phyloP scores from a whole-genome alignment of 2,888 invertebrate genomes.

The Dusona sp. region DNA sequence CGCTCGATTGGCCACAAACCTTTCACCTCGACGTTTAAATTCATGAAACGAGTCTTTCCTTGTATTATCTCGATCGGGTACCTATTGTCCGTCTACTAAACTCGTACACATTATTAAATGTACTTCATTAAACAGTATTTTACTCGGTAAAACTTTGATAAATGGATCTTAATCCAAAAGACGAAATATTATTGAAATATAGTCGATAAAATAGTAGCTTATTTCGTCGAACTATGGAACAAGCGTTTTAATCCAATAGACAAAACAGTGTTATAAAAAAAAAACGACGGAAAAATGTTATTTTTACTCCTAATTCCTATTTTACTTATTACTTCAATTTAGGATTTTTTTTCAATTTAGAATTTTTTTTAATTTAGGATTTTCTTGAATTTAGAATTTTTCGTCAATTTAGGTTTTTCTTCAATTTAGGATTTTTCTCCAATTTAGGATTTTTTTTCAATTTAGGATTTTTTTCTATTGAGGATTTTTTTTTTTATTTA shows the following conservation, averaged over 20 bases:
- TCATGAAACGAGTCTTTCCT: constrained; percentile 57
- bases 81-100: constrained; percentile 30
- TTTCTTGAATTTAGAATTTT: too few relatives aligned
- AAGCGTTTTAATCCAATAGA: neutral
- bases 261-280: neutral
- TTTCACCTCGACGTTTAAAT: constrained; percentile 62
- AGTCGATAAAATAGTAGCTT: neutral
- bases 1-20: constrained; percentile 63
- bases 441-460: too few relatives aligned
- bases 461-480: too few relatives aligned
- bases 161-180: neutral
- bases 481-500: too few relatives aligned
- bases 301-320: too few relatives aligned
- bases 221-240: neutral
- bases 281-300: constrained; percentile 3
- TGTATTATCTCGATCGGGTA: constrained; percentile 43
- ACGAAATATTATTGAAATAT: neutral
- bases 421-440: too few relatives aligned
- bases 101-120: neutral
- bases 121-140: neutral
- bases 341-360: too few relatives aligned
- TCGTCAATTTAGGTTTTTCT: too few relatives aligned
- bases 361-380: too few relatives aligned
- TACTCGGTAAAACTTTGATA: neutral
- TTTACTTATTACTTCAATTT: too few relatives aligned